These are phyloP conservation scores for Drosophila bocqueti DNA, from an alignment of 1,140 invertebrate genomes.

Conservation along the genomic window DNA sequence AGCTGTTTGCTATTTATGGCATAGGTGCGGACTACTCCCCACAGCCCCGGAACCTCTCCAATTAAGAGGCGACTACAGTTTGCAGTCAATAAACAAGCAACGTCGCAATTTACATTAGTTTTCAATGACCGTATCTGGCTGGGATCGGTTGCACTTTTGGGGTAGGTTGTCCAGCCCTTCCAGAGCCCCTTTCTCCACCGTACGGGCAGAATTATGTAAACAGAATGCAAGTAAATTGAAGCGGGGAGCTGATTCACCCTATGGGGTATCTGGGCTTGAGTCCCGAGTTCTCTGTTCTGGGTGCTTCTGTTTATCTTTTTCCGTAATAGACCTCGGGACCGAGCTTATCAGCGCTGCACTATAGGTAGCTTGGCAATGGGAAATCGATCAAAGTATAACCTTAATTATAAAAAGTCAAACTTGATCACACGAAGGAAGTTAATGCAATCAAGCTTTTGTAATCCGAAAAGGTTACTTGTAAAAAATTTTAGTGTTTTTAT, in stretches of 20 bases:
- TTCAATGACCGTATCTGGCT: constrained; percentile 30
- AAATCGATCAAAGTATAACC: constrained; percentile 34
- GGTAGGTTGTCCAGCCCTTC: constrained; percentile 44
- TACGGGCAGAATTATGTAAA: constrained; percentile 22
- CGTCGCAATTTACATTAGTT: constrained; percentile 73
- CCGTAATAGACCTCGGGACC: constrained; percentile 37
- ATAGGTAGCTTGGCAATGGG: constrained; percentile 35
- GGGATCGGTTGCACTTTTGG: constrained; percentile 53
- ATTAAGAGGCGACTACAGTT: constrained; percentile 57
- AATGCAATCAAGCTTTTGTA: background rate
- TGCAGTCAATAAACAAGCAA: constrained; percentile 69
- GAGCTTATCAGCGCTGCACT: constrained; percentile 14
- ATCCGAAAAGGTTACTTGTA: background rate
- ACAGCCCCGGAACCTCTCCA: constrained; percentile 11
- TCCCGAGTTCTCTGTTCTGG: constrained; percentile 9
- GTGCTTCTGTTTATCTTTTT: constrained; percentile 20
- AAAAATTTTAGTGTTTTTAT: background rate
- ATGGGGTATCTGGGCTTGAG: background rate
- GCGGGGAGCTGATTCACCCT: constrained; percentile 17
- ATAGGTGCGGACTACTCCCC: constrained; percentile 51
- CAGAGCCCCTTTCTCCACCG: background rate
- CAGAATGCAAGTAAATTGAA: constrained; percentile 27
- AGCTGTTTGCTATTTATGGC: constrained; percentile 69
- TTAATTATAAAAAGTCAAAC: background rate
- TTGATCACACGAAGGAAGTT: background rate